phyloP scores from a whole-genome alignment of 1,140 invertebrate species.

The Danaus melanippus region DNA sequence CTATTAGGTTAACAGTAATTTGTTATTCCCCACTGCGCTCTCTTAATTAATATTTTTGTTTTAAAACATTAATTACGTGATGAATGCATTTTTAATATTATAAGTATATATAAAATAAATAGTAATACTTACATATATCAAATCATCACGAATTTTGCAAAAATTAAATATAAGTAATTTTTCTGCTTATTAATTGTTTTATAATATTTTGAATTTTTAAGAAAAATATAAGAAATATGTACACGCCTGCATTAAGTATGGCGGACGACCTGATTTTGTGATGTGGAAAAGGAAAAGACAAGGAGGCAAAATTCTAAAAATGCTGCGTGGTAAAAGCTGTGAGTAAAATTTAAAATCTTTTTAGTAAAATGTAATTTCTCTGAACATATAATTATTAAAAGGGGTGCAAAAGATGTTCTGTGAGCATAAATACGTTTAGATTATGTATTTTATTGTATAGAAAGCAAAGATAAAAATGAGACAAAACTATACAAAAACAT shows the following conservation, averaged over 20 bases:
- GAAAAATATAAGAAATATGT: constrained; percentile 9
- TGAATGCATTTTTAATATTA: too few species aligned
- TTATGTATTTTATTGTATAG: too few species aligned
- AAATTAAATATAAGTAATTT: constrained; percentile 6
- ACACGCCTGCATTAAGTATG: constrained; percentile 12
- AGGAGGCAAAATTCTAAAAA: constrained; percentile 12
- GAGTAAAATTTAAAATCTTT: constrained; percentile 7
- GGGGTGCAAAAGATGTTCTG: too few species aligned
- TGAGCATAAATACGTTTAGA: too few species aligned
- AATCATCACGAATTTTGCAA: constrained; percentile 2
- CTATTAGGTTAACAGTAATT: constrained; percentile 20
- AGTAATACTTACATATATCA: neutral
- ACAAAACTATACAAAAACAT: too few species aligned
- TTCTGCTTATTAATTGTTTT: constrained; percentile 5
- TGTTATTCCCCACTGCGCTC: constrained; percentile 13
- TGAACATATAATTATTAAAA: too few species aligned
- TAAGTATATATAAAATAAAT: constrained; percentile 1
- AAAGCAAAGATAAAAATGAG: too few species aligned
- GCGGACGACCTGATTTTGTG: constrained; percentile 17
- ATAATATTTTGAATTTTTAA: constrained; percentile 8
- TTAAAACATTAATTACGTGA: too few species aligned
- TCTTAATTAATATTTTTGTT: constrained; percentile 2
- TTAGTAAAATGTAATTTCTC: neutral
- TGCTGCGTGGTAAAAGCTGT: constrained; percentile 10
- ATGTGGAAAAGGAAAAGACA: constrained; percentile 16